A percentile compares a stretch with the other conserved stretches of the same genome.
These are phyloP conservation scores for Trigoniulus corallinus DNA, from an alignment of 1,140 invertebrate species.

Conservation along the genomic window DNA sequence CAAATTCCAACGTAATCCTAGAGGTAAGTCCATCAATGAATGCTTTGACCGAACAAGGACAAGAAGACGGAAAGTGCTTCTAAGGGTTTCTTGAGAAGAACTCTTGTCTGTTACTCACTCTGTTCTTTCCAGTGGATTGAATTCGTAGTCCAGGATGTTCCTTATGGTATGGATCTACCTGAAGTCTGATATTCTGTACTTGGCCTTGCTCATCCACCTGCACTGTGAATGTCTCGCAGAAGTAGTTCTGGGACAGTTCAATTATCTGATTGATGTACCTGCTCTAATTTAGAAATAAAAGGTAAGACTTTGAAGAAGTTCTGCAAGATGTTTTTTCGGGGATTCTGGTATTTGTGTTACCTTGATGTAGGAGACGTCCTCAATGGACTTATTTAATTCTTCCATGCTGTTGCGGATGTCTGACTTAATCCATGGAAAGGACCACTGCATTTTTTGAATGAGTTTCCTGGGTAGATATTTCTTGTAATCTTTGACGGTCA, in stretches of 20 bases:
- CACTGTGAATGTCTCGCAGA: slow-evolving; percentile 55
- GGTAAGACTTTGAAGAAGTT: slow-evolving; percentile 1
- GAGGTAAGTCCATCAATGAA: slow-evolving; percentile 45
- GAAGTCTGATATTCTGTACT: slow-evolving; percentile 37
- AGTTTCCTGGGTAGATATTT: slow-evolving; percentile 62
- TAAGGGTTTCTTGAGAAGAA: neutral
- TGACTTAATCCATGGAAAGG: slow-evolving; percentile 9
- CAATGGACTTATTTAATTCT: slow-evolving; percentile 7
- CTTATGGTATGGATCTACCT: slow-evolving; percentile 49
- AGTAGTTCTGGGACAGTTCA: slow-evolving; percentile 57
- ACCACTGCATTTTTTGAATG: slow-evolving; percentile 34
- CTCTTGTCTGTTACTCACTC: slow-evolving; percentile 26
- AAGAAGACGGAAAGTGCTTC: slow-evolving; percentile 7
- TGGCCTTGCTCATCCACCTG: slow-evolving; percentile 40
- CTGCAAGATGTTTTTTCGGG: neutral
- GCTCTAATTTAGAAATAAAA: slow-evolving; percentile 28
- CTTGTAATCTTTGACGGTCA: slow-evolving; percentile 54
- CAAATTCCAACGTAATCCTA: slow-evolving; percentile 24
- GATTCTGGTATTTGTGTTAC: slow-evolving; percentile 3
- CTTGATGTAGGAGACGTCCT: slow-evolving; percentile 14
- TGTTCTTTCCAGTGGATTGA: slow-evolving; percentile 37
- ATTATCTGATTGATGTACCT: slow-evolving; percentile 61
- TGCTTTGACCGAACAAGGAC: slow-evolving; percentile 18
- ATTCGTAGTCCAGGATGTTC: slow-evolving; percentile 45
- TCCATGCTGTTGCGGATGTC: slow-evolving; percentile 4